Evolutionary conservation across 2,113 vertebrate genomes (phyloP).

Genomic region (Atractosteus spatula): DNA sequence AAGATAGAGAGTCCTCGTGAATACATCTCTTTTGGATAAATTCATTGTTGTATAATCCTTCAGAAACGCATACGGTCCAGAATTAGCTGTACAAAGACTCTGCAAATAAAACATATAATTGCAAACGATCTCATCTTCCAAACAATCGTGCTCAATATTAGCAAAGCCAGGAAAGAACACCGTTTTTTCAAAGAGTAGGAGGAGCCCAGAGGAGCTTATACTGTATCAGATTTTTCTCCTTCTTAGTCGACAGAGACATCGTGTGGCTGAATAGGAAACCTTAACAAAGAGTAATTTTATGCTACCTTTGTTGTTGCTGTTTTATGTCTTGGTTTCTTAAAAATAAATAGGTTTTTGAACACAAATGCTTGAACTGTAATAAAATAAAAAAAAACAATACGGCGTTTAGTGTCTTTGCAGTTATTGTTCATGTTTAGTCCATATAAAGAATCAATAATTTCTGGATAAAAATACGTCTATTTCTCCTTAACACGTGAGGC

Average conservation of each 20-base stretch:
- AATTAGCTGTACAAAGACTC: neutral
- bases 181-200: conserved; percentile 38
- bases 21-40: conserved; percentile 3
- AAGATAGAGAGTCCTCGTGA: conserved; percentile 16
- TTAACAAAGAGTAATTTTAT: too few species aligned
- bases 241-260: conserved; percentile 52
- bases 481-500: too few species aligned
- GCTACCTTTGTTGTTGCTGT: too few species aligned
- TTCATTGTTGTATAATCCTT: conserved; percentile 33
- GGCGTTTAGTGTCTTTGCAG: too few species aligned
- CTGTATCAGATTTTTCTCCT: conserved; percentile 6
- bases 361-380: too few species aligned
- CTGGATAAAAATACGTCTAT: too few species aligned
- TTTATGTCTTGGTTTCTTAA: too few species aligned
- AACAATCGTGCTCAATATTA: conserved; percentile 20
- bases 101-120: neutral
- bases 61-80: neutral
- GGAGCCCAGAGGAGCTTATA: conserved; percentile 33
- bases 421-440: too few species aligned
- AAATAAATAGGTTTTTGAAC: too few species aligned
- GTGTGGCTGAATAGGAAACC: conserved; percentile 25
- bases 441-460: too few species aligned
- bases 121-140: too few species aligned
- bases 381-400: too few species aligned
- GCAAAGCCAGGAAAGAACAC: conserved; percentile 33